Percentiles rank a stretch among this genome's conserved stretches.
phyloP scores from a whole-genome alignment of 2,797 vertebrate species.

The Sphaeramia orbicularis region DNA sequence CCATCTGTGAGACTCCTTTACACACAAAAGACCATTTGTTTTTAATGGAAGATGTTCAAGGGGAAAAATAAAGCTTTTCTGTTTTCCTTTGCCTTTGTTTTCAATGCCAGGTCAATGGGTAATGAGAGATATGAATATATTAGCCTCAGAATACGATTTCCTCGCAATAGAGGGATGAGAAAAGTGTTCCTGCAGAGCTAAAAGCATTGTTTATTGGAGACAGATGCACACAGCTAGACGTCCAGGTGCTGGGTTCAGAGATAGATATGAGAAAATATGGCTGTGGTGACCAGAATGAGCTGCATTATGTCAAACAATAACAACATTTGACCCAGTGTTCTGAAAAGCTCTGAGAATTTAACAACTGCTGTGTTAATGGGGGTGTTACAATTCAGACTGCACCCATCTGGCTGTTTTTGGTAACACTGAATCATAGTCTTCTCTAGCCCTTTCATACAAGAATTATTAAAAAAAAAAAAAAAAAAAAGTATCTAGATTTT shows the following conservation, averaged over 20 bases:
- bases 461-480: too few relatives aligned
- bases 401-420: slow-evolving; percentile 10
- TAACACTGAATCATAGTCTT: background rate
- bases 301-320: slow-evolving; percentile 28
- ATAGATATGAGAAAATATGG: slow-evolving; percentile 30
- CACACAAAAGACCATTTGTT: slow-evolving; percentile 66
- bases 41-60: slow-evolving; percentile 74
- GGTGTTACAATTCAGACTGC: slow-evolving; percentile 5
- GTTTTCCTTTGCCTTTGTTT: slow-evolving; percentile 41
- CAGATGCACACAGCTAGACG: slow-evolving; percentile 8
- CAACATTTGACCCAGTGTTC: slow-evolving; percentile 9
- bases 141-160: slow-evolving; percentile 52
- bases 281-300: slow-evolving; percentile 24
- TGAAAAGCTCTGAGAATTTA: slow-evolving; percentile 12
- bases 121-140: slow-evolving; percentile 69
- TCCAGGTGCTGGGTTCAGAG: slow-evolving; percentile 19
- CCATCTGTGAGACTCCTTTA: slow-evolving; percentile 54
- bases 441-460: background rate
- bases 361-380: slow-evolving; percentile 9
- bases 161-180: slow-evolving; percentile 14
- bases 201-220: slow-evolving; percentile 33
- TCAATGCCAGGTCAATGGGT: slow-evolving; percentile 48
- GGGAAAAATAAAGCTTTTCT: slow-evolving; percentile 45
- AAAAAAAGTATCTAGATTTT: too few relatives aligned
- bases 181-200: slow-evolving; percentile 39